Base-by-base conservation (phyloP, 2,797 vertebrate genomes). In the Hypotaenidia philippensis region DNA sequence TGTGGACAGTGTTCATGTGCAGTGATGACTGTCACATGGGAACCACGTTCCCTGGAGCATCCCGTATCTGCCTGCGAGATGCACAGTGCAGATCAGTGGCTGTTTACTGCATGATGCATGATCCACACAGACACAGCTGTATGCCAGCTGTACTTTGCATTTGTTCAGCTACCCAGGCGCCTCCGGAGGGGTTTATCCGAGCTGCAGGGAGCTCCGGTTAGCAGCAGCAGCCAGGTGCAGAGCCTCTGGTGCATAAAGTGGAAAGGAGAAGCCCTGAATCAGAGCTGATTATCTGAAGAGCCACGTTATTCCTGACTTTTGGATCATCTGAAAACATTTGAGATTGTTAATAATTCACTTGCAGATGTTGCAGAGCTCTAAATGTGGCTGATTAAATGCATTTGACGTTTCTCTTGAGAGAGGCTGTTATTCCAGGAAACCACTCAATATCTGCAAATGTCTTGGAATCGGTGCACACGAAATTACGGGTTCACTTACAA, bases 371-470 rank as follows among this genome's bases (percentile, higher is more conserved):
- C 77, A 89, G 90, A 90, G 63, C 93, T 92, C 91, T 94, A 94
- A 96, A 96, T 89, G 77, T 88, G 93, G 82, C 90, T 96, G 94
- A 96, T 96, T 95, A 97, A 97, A 96, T 87, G 95, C 70, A 57
- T 92, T 87, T 96, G 92, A 87, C n/a, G 7, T 92, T 94, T 81
- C 96, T 95, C 93, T 75, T 71, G 94, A 95, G 93, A 94, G 71
- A 94, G 65, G 47, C 70, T 92, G 75, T 96, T 96, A 95, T 85
- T 93, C 77, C 96, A 92, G 90, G 93, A 94, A 97, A 93, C 80
- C 82, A 94, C 78, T 93, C 63, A 44, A 55, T 31, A 68, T 88
- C 74, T 89, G 87, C 56, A 91, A 91, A 93, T 27, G 74, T 68
- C 92, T 93, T 94, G 83, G 92, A 97, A 87, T 64, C 38, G 84